These are phyloP conservation scores for Tonatia bakeri DNA, from an alignment of 2,113 vertebrate species.

Conservation along the genomic window DNA sequence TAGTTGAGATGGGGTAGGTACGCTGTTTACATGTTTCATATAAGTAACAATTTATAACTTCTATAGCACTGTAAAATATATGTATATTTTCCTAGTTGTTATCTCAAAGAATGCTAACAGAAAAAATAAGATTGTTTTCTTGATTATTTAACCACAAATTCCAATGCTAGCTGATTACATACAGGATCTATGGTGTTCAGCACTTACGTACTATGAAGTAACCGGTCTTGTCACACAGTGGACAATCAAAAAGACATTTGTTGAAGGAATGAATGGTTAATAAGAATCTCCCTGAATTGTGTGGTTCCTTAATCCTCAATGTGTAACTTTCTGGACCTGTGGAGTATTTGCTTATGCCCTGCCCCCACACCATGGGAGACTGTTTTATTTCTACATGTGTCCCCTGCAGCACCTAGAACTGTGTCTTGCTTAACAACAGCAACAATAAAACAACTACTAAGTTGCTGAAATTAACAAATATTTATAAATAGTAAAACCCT, in stretches of 20 bases:
- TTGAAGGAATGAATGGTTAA: neutral
- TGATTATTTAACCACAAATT: neutral
- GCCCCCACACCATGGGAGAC: neutral
- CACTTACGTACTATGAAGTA: neutral
- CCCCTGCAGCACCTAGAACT: neutral
- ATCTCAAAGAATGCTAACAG: constrained; percentile 1
- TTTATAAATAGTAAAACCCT: neutral
- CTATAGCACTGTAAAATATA: neutral
- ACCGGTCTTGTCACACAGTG: neutral
- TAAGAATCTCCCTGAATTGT: neutral
- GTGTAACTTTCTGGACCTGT: neutral
- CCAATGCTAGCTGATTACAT: neutral
- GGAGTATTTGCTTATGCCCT: neutral
- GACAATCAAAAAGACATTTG: neutral
- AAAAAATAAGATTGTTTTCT: neutral
- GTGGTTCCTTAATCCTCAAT: neutral
- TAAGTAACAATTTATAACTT: neutral
- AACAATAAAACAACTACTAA: neutral
- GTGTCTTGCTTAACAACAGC: neutral
- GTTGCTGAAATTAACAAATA: neutral
- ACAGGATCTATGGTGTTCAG: neutral
- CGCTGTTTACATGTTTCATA: neutral
- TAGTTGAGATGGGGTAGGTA: neutral
- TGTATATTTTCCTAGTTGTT: neutral
- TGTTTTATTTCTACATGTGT: neutral